Conservation (phyloP, 2,888 invertebrate genomes). For the Caprella mutica region DNA sequence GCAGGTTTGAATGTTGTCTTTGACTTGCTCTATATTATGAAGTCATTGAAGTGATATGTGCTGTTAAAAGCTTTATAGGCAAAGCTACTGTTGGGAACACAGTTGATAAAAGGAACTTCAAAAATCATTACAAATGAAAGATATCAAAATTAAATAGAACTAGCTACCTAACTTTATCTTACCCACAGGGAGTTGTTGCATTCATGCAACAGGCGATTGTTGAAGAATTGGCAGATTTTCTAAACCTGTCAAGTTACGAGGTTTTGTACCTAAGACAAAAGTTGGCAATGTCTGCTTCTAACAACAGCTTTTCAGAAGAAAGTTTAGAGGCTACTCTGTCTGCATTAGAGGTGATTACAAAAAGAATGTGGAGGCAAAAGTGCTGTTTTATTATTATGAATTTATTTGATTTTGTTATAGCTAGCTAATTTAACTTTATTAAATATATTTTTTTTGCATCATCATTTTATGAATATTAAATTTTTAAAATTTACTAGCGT, state of each 20-base stretch:
- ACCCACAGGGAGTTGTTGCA: conserved; percentile 23
- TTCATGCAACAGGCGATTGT: conserved; percentile 53
- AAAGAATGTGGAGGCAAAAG: too few species aligned
- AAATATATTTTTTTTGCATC: too few species aligned
- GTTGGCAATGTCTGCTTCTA: conserved; percentile 63
- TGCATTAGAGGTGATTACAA: too few species aligned
- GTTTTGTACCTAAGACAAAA: conserved; percentile 73
- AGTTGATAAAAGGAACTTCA: too few species aligned
- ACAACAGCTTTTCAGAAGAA: too few species aligned
- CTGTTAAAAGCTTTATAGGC: neutral
- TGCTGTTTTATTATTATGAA: too few species aligned
- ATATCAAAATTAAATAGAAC: neutral
- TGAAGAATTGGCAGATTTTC: conserved; percentile 64
- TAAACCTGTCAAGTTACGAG: conserved; percentile 81
- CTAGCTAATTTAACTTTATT: too few species aligned
- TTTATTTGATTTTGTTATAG: too few species aligned
- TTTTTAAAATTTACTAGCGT: too few species aligned
- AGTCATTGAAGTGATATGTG: neutral
- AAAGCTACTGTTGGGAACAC: neutral
- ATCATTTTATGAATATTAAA: too few species aligned
- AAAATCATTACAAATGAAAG: too few species aligned
- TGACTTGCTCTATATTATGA: neutral
- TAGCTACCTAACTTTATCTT: neutral
- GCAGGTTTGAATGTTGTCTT: conserved; percentile 35
- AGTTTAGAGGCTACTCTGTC: too few species aligned